Base-by-base conservation (phyloP, 2,797 vertebrate genomes). In the Triplophysa yarkandensis region DNA sequence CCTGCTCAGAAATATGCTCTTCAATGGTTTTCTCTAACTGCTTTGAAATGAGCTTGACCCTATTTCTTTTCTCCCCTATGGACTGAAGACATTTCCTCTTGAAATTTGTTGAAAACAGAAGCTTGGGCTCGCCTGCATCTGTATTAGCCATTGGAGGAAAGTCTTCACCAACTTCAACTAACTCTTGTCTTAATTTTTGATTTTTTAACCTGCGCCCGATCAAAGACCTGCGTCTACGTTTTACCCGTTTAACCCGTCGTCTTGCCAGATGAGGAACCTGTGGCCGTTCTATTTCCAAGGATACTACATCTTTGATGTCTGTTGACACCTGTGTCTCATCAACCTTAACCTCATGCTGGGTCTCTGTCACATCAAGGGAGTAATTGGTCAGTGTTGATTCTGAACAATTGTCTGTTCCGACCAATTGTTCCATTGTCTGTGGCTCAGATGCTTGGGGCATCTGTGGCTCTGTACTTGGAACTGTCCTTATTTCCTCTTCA, bases 141-240 rank as follows among this genome's bases (percentile, higher is more conserved):
- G 76, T 75, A 27, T 70, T 70, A 21, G 74, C 75, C 36, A 77
- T n/a, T 11, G 79, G 58, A 30, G 46, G 60, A 4, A 73, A 76
- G 14, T 43, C 57, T 6, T 68, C 78, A 58, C 23, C 82, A 84
- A 76, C 84, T 87, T 65, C 88, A 46, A 27, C 86, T 79, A 86
- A 77, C 28, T 58, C 3, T 81, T 65, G 85, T 80, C 85, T 86
- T 39, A 57, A 8, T 77, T 85, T 82, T 85, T 89, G 74, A 71
- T 69, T 34, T 80, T 92, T 92, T 69, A 89, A 85, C 23, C 88
- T 88, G 43, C 89, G 89, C n/a, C 91, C 92, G 48, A 91, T 91
- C 62, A 91, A 83, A 75, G 57, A 79, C 75, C 87, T 91, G n/a
- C 92, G 87, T 68, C 76, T 87, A 86, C 92, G 92, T 82, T 90